A percentile compares a stretch with the other conserved stretches of the same genome.
Evolutionary conservation across 2,888 invertebrate genomes (phyloP).

Genomic region (Nephrotoma guestfalica): DNA sequence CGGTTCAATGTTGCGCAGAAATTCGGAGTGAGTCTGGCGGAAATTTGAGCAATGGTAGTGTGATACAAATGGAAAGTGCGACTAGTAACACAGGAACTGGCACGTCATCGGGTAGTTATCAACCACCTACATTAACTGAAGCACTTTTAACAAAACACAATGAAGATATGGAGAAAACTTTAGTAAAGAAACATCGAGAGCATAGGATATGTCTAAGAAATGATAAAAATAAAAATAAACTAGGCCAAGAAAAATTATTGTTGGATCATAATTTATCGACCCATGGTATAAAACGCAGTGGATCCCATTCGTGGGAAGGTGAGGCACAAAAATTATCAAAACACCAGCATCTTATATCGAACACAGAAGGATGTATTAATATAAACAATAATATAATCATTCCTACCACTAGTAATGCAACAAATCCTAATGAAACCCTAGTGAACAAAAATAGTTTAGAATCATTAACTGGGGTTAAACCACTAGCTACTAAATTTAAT

Average conservation of each 20-base stretch:
- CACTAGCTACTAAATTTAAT: not conserved
- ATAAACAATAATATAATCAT: not conserved
- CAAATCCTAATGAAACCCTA: not conserved
- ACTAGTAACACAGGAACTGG: conserved; percentile 34
- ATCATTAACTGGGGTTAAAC: not conserved
- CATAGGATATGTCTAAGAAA: conserved; percentile 37
- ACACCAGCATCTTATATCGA: conserved; percentile 31
- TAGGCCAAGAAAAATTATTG: conserved; percentile 10
- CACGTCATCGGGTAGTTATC: conserved; percentile 29
- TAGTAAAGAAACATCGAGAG: conserved; percentile 56
- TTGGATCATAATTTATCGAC: conserved; percentile 24
- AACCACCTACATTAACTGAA: conserved; percentile 42
- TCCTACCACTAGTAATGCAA: conserved; percentile 13
- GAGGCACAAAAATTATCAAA: conserved; percentile 41
- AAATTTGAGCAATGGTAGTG: conserved; percentile 43
- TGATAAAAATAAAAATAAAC: conserved; percentile 30
- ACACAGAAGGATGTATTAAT: not conserved
- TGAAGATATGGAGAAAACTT: conserved; percentile 64
- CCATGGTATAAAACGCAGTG: conserved; percentile 46
- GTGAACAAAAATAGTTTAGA: not conserved
- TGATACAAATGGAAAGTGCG: conserved; percentile 38
- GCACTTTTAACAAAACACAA: conserved; percentile 56
- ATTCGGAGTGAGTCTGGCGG: conserved; percentile 46
- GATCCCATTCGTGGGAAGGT: conserved; percentile 44
- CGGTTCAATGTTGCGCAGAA: conserved; percentile 30